These are phyloP conservation scores for Baronia brevicornis DNA, from an alignment of 2,888 invertebrate genomes.

Conservation along the genomic window DNA sequence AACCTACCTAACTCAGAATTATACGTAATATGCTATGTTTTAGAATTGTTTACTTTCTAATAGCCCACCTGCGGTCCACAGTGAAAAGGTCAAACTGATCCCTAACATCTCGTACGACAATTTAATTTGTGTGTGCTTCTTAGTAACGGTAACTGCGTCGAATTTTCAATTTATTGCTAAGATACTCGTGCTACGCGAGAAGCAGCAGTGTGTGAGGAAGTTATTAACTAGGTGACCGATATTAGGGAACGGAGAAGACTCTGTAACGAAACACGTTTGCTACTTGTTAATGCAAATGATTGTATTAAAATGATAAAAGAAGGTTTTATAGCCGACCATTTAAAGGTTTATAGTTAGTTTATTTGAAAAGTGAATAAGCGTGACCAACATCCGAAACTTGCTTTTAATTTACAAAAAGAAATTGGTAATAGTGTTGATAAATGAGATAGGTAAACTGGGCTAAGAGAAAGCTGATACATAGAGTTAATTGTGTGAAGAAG, in stretches of 20 bases:
- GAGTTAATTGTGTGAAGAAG: conserved; percentile 7
- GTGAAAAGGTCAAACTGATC: conserved; percentile 38
- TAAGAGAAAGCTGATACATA: conserved; percentile 13
- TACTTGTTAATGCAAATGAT: conserved; percentile 21
- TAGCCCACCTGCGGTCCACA: conserved; percentile 33
- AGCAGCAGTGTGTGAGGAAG: conserved; percentile 12
- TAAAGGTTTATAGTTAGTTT: no score
- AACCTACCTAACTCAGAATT: conserved; percentile 26
- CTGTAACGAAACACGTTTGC: conserved; percentile 14
- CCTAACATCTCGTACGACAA: conserved; percentile 28
- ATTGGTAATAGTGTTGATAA: conserved; percentile 8
- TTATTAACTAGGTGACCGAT: conserved; percentile 8
- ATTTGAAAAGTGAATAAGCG: no score
- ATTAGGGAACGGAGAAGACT: conserved; percentile 4
- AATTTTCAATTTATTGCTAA: conserved; percentile 34
- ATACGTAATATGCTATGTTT: conserved; percentile 28
- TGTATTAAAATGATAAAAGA: conserved; percentile 15
- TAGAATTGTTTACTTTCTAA: conserved; percentile 40
- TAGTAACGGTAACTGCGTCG: conserved; percentile 36
- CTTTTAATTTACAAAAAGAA: conserved; percentile 7
- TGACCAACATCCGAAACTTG: no score
- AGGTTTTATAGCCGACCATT: no score
- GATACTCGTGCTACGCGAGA: conserved; percentile 26
- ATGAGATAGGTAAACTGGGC: conserved; percentile 7
- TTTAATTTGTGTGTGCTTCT: conserved; percentile 34